Base-by-base conservation (phyloP, 2,113 vertebrate species). In the Tautogolabrus adspersus region DNA sequence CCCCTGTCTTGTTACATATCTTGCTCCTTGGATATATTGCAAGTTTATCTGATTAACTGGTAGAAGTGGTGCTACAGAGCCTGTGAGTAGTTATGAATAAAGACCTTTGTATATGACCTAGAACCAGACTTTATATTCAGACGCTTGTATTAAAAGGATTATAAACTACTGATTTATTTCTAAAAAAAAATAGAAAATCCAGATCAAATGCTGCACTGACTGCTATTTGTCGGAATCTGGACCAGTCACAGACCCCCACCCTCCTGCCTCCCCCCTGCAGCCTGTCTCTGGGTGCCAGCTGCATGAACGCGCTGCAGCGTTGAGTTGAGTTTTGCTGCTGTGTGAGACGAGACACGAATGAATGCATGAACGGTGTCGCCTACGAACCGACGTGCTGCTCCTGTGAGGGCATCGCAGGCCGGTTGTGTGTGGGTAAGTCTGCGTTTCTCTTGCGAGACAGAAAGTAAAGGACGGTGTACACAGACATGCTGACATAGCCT, bases 361-460 rank as follows among this genome's bases (percentile, higher is more conserved):
- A 63, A 64, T 42, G 60, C 18, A 11, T 62, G 65, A 0, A 1
- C 52, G 11, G 6, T 21, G 61, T 7, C 37, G 19, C 9, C 23
- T 12, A 9, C 22, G 47, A 23, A 30, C 26, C 68, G 60, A 77
- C 74, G 71, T 0, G 68, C 63, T 6, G 81, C 67, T 62, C 67
- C 12, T 8, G 78, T 58, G 81, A 75, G 64, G 42, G 69, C 67
- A 56, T 77, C 51, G 23, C 72, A 37, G 67, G 59, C 42, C 18
- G 26, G 1, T 2, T 46, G 46, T 13, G 9, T 37, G 66, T 65
- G 74, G 88, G 87, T 92, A 84, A 83, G 91, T 89, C 22, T 42
- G 63, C 6, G 65, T 15, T 69, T 47, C 21, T 79, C 58, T 0
- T 38, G 13, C 16, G 19, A 0, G 57, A 16, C 11, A 19, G 49